Percentiles rank a stretch among this genome's conserved stretches.
Evolutionary conservation across 2,888 invertebrate species (phyloP).

Genomic region (Dryobota labecula): DNA sequence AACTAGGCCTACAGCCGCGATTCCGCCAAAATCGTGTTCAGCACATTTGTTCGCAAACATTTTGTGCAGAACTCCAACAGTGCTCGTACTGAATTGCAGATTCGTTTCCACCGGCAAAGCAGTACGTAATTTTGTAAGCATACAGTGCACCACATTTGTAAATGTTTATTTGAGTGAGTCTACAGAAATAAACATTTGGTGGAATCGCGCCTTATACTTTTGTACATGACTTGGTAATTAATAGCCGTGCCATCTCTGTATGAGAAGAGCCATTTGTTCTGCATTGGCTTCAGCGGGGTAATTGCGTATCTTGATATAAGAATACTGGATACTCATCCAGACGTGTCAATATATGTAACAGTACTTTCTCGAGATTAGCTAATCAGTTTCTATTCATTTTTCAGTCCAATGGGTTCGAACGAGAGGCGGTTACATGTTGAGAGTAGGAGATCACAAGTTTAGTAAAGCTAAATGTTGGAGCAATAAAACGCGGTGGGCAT

Average conservation of each 20-base stretch:
- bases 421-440: slow-evolving; percentile 17
- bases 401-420: slow-evolving; percentile 33
- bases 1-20: too few species aligned
- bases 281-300: background rate
- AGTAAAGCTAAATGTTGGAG: slow-evolving; percentile 18
- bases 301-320: background rate
- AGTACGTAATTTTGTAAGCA: too few species aligned
- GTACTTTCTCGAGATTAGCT: background rate
- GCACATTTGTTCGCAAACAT: too few species aligned
- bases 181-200: too few species aligned
- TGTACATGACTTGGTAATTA: background rate
- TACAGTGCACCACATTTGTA: too few species aligned
- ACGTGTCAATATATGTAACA: background rate
- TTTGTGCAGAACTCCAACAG: too few species aligned
- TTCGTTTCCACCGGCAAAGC: too few species aligned
- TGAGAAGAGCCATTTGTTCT: background rate
- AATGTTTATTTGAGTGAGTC: too few species aligned
- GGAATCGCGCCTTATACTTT: too few species aligned
- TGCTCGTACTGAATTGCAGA: too few species aligned
- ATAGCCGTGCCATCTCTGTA: background rate
- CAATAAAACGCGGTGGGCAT: slow-evolving; percentile 23
- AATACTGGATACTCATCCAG: too few species aligned
- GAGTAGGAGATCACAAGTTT: slow-evolving; percentile 26
- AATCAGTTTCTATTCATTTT: background rate
- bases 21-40: too few species aligned